A percentile compares a stretch with the other conserved stretches of the same genome.
Conservation (phyloP, 2,888 invertebrate species). For the Drosophila antonietae region DNA sequence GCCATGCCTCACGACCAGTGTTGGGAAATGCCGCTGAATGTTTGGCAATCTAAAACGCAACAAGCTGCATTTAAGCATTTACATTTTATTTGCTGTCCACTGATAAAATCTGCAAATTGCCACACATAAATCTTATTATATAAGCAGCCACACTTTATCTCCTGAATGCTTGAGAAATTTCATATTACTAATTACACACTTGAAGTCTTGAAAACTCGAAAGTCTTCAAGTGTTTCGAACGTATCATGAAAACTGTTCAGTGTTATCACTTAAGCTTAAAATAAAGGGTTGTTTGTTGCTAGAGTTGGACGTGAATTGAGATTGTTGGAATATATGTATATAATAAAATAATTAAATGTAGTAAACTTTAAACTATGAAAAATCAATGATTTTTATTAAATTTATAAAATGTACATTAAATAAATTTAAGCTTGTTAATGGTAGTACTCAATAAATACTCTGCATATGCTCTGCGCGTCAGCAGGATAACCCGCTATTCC, state of each 20-base stretch:
- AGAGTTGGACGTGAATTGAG: neutral
- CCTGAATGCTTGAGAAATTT: neutral
- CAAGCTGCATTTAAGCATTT: conserved; percentile 26
- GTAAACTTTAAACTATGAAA: no score
- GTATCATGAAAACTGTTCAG: neutral
- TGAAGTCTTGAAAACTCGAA: neutral
- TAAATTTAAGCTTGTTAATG: no score
- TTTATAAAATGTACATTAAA: no score
- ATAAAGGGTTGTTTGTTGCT: neutral
- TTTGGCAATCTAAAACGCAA: conserved; percentile 46
- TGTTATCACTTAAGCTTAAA: no score
- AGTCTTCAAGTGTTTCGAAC: neutral
- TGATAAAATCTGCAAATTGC: conserved; percentile 45
- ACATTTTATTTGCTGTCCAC: conserved; percentile 4
- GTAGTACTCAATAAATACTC: no score
- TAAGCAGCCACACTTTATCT: conserved; percentile 18
- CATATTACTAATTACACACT: neutral
- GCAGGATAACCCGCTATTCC: no score
- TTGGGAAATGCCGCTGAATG: conserved; percentile 48
- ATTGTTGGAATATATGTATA: neutral
- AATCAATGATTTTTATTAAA: no score
- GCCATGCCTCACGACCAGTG: conserved; percentile 14
- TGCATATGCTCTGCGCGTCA: no score
- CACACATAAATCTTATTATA: conserved; percentile 35
- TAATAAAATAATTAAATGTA: no score